phyloP scores from a whole-genome alignment of 2,888 invertebrate species.

The Macaria notata region DNA sequence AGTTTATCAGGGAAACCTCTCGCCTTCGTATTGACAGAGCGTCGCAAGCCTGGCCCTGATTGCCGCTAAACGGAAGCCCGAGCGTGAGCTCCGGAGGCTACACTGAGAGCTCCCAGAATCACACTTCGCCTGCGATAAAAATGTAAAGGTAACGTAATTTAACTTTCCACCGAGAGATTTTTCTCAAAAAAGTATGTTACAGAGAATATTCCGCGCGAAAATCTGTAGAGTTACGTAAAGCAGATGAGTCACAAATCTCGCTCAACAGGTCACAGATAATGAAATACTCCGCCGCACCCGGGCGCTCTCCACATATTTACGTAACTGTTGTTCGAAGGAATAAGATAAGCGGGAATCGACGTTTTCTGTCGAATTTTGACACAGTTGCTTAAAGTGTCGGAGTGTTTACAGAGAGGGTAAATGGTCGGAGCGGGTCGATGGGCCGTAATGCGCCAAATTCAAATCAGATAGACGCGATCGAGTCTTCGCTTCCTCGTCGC shows the following conservation, averaged over 20 bases:
- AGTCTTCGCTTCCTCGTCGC: constrained; percentile 53
- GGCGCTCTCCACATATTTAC: constrained; percentile 72
- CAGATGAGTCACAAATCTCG: constrained; percentile 70
- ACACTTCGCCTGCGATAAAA: constrained; percentile 58
- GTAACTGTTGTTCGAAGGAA: constrained; percentile 68
- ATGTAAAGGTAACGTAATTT: constrained; percentile 37
- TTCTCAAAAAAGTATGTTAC: constrained; percentile 41
- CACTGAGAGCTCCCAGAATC: constrained; percentile 56
- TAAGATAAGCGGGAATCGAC: constrained; percentile 61
- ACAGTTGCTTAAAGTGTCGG: constrained; percentile 63
- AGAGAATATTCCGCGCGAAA: too few species aligned
- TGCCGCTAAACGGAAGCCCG: constrained; percentile 75
- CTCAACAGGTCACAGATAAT: constrained; percentile 79
- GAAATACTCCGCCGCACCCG: constrained; percentile 67
- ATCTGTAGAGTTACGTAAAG: constrained; percentile 49
- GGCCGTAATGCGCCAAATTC: constrained; percentile 72
- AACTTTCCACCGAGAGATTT: constrained; percentile 28
- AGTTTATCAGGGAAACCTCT: constrained; percentile 81
- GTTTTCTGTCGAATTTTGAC: constrained; percentile 61
- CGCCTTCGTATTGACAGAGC: constrained; percentile 80
- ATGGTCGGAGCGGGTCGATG: constrained; percentile 48
- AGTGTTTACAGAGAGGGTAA: constrained; percentile 62
- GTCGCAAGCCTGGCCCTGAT: constrained; percentile 75
- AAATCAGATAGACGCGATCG: constrained; percentile 75
- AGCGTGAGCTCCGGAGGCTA: constrained; percentile 66